These are phyloP conservation scores for Neotoma lepida DNA, from an alignment of 2,113 vertebrate genomes.

Conservation along the genomic window DNA sequence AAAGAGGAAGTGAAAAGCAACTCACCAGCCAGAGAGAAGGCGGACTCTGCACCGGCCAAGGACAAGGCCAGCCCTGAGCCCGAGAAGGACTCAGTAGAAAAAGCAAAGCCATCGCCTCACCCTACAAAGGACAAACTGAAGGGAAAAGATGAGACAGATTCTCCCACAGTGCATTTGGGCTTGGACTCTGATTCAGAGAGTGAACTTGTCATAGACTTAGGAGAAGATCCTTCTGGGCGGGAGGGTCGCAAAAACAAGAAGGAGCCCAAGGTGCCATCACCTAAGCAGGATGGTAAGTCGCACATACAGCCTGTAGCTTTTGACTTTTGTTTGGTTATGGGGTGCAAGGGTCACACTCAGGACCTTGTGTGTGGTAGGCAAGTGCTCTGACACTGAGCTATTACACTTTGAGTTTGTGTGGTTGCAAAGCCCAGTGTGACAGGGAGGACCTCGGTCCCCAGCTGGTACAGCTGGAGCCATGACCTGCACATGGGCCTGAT, in stretches of 20 bases:
- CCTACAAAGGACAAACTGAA: conserved; percentile 89
- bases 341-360: not conserved
- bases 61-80: conserved; percentile 88
- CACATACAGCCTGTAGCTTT: accelerated
- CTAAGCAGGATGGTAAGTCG: conserved; percentile 92
- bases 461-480: not conserved
- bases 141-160: conserved; percentile 90
- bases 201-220: conserved; percentile 97
- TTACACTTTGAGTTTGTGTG: not conserved
- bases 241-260: conserved; percentile 93
- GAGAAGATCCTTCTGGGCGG: conserved; percentile 93
- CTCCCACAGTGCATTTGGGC: conserved; percentile 87
- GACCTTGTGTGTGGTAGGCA: not conserved
- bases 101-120: conserved; percentile 86
- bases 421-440: not conserved
- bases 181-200: conserved; percentile 97
- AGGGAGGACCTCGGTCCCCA: not conserved
- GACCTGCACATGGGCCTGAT: accelerated
- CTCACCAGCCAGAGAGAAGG: conserved; percentile 83
- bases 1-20: conserved; percentile 88
- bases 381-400: not conserved
- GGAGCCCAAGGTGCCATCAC: conserved; percentile 90
- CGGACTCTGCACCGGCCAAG: conserved; percentile 82
- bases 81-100: conserved; percentile 91
- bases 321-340: not conserved